phyloP scores from a whole-genome alignment of 2,797 vertebrate genomes.

The Varecia variegata region DNA sequence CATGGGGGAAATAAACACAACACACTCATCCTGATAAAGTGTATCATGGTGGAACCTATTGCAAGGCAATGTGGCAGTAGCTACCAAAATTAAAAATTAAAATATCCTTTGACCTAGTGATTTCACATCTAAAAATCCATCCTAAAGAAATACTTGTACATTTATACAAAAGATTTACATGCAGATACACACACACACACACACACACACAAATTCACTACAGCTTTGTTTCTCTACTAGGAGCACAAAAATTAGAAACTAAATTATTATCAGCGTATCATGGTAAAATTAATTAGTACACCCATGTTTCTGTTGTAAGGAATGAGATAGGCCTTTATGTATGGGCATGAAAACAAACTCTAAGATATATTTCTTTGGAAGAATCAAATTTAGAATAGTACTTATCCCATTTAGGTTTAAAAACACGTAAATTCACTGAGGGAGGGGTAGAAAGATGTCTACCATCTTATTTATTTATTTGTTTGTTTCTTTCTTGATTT shows the following conservation, averaged over 20 bases:
- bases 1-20: not conserved
- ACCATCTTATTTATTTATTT: not conserved
- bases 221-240: not conserved
- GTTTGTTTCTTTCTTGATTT: not conserved
- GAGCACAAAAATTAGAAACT: not conserved
- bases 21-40: not conserved
- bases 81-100: constrained; percentile 30
- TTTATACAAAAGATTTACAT: not conserved
- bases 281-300: not conserved
- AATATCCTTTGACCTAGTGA: not conserved
- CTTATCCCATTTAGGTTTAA: not conserved
- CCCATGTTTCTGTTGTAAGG: not conserved
- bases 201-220: not conserved
- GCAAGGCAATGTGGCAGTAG: not conserved
- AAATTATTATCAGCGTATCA: not conserved
- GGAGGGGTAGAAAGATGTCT: not conserved
- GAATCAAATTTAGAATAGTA: not conserved
- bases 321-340: not conserved
- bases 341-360: not conserved
- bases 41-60: not conserved
- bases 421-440: not conserved
- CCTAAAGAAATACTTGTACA: not conserved
- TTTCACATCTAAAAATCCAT: not conserved
- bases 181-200: not conserved
- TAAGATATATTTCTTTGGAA: not conserved